Evolutionary conservation across 2,113 vertebrate genomes (phyloP), one percentile per base, ranked within the genome.

Genomic region (Lathamus discolor): DNA sequence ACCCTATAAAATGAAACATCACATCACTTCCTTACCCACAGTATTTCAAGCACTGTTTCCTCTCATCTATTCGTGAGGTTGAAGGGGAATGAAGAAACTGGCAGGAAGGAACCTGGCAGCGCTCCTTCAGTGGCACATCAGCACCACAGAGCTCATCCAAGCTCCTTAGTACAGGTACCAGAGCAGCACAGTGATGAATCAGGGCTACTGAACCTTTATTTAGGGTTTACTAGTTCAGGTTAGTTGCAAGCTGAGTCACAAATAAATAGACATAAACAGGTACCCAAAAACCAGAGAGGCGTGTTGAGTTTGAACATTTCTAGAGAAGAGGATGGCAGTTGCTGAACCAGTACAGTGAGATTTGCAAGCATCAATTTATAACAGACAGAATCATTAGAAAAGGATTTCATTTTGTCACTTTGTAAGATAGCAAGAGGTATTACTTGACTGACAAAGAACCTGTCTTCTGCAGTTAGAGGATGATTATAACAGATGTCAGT

Each of bases 371-470:
- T 25, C 78, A 28, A 12, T 51, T 18, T 15, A 13, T n/a, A 51
- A 62, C 33, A 54, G 52, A 52, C 6, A 64, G 67, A 63, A 61
- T 37, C 74, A 33, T 28, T 57, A 75, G 83, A 63, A 61, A 54
- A 80, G 5, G 17, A 43, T 74, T 92, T 78, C 55, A 92, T 59
- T 74, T n/a, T 81, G 83, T 83, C 72, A 78, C 77, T 57, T 83
- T 33, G 66, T 49, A 10, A 22, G 48, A 79, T 4, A 74, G 57
- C 39, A 72, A 89, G 66, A 77, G 68, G 37, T 13, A 80, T 83
- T 88, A 83, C 77, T 78, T 39, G 83, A 73, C 84, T 94, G 88
- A 92, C 83, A 96, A 96, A 92, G 88, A 90, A 81, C 64, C 85
- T 94, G 83, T 64, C 92, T 90, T 43, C 93, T 90, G 83, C 43